Conservation (phyloP, 2,888 invertebrate species). For the Lochmaea capreae region DNA sequence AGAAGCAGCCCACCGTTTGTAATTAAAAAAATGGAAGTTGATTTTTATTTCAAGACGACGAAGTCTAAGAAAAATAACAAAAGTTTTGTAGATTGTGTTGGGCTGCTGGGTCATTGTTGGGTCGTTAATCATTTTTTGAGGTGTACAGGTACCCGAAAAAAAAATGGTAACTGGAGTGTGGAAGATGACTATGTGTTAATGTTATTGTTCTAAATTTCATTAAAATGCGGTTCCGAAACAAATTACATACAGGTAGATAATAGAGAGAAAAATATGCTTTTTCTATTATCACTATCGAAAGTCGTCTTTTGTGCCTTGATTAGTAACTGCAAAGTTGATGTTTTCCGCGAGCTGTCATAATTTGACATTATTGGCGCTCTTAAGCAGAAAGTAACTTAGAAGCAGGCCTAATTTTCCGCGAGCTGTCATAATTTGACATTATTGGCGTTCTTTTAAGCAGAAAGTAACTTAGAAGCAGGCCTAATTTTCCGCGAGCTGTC, state of each 20-base stretch:
- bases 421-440: too few relatives aligned
- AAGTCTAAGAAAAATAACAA: conserved; percentile 16
- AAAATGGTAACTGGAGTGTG: conserved; percentile 4
- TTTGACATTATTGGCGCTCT: too few relatives aligned
- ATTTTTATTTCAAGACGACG: conserved; percentile 8
- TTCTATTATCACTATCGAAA: too few relatives aligned
- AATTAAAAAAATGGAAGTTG: conserved; percentile 20
- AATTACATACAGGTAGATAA: neutral
- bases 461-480: too few relatives aligned
- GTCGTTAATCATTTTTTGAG: conserved; percentile 12
- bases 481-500: too few relatives aligned
- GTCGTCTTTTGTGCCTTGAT: too few relatives aligned
- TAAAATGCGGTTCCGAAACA: neutral
- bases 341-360: too few relatives aligned
- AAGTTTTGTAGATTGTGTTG: conserved; percentile 11
- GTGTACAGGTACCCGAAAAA: conserved; percentile 11
- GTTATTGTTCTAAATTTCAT: conserved; percentile 4
- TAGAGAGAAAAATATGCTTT: too few relatives aligned
- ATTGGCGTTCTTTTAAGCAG: too few relatives aligned
- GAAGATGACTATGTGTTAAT: conserved; percentile 4
- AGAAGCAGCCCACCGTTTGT: conserved; percentile 13
- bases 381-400: too few relatives aligned
- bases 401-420: too few relatives aligned
- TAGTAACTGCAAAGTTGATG: too few relatives aligned
- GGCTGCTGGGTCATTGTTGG: conserved; percentile 13